Evolutionary conservation across 2,888 invertebrate species (phyloP).

Genomic region (Hetaerina titia): DNA sequence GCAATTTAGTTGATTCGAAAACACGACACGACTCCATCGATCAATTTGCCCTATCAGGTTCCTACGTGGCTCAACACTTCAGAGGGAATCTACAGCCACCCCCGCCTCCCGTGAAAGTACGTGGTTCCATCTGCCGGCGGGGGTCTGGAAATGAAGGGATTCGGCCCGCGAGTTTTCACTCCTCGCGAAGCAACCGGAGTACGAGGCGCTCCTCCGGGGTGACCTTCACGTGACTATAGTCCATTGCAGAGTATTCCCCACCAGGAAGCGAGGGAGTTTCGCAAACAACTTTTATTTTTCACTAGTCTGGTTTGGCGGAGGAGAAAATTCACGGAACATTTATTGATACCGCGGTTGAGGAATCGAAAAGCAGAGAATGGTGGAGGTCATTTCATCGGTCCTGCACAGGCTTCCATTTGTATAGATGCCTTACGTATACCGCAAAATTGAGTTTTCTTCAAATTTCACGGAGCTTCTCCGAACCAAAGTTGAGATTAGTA

Average conservation of each 20-base stretch:
- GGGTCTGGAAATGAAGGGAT: neutral
- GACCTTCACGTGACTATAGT: slow-evolving; percentile 17
- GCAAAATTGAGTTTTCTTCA: too few relatives aligned
- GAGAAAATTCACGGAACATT: too few relatives aligned
- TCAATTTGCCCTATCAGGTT: neutral
- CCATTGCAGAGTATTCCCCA: neutral
- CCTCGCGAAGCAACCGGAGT: neutral
- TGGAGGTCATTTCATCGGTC: too few relatives aligned
- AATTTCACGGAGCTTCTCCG: too few relatives aligned
- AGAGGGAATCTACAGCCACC: neutral
- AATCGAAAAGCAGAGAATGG: too few relatives aligned
- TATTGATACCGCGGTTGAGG: too few relatives aligned
- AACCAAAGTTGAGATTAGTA: too few relatives aligned
- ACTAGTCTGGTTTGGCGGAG: too few relatives aligned
- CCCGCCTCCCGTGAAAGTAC: neutral
- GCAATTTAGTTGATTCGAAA: slow-evolving; percentile 25
- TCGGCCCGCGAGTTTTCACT: neutral
- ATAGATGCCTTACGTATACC: too few relatives aligned
- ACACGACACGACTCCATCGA: slow-evolving; percentile 28
- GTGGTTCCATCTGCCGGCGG: neutral
- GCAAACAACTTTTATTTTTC: neutral
- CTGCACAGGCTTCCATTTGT: too few relatives aligned
- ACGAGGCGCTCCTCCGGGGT: neutral
- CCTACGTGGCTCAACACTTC: neutral
- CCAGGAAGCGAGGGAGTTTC: neutral